A percentile compares a stretch with the other conserved stretches of the same genome.
Evolutionary conservation across 2,888 invertebrate species (phyloP).

Genomic region (Trichogramma dendrolimi): DNA sequence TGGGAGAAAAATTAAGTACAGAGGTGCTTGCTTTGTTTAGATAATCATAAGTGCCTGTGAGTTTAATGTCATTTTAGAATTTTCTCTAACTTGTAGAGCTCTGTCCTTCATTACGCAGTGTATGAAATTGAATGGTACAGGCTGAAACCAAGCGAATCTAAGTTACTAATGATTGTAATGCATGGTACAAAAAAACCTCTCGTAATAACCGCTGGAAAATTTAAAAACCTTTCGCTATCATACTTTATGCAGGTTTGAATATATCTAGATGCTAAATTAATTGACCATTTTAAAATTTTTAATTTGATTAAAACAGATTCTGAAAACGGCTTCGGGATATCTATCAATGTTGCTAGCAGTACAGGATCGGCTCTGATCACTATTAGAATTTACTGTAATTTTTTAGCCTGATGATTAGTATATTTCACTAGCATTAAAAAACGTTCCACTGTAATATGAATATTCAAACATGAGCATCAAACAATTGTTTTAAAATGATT

Average conservation of each 20-base stretch:
- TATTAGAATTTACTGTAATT: not conserved
- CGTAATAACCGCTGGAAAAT: slow-evolving; percentile 40
- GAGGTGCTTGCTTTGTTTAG: not conserved
- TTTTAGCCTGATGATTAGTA: not conserved
- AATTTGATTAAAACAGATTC: slow-evolving; percentile 5
- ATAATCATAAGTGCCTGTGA: no score
- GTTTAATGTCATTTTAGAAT: not conserved
- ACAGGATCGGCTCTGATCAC: not conserved
- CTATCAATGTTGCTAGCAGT: slow-evolving; percentile 13
- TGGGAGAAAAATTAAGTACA: slow-evolving; percentile 3
- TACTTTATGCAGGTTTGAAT: slow-evolving; percentile 35
- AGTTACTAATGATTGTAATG: slow-evolving; percentile 32
- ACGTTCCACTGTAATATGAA: no score
- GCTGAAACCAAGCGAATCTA: slow-evolving; percentile 27
- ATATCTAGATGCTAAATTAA: not conserved
- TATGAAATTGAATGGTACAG: slow-evolving; percentile 37
- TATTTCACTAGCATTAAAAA: no score
- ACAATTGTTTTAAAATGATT: no score
- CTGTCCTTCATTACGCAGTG: slow-evolving; percentile 27
- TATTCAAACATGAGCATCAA: no score
- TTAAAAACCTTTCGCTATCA: slow-evolving; percentile 36
- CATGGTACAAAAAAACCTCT: slow-evolving; percentile 32
- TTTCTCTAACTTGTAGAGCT: slow-evolving; percentile 30
- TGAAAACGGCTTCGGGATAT: slow-evolving; percentile 12
- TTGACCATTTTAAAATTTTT: not conserved